Percentiles rank a stretch among this genome's conserved stretches.
These are phyloP conservation scores for Sinocyclocheilus grahami DNA, from an alignment of 2,113 vertebrate genomes.

Conservation along the genomic window DNA sequence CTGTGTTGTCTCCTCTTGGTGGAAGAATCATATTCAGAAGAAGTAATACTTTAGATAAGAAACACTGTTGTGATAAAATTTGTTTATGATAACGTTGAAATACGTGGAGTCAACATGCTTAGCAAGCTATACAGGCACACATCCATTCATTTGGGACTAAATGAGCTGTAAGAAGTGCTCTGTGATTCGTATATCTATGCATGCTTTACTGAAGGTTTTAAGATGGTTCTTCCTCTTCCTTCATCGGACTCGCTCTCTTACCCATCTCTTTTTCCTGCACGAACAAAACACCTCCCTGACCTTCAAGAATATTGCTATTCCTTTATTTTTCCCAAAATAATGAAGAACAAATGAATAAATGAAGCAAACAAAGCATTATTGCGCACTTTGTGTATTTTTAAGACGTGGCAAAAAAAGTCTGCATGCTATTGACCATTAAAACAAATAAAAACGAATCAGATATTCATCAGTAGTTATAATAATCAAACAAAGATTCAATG, in stretches of 20 bases:
- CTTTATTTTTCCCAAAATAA: constrained; percentile 58
- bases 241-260: constrained; percentile 46
- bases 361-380: constrained; percentile 58
- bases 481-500: constrained; percentile 16
- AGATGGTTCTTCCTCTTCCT: constrained; percentile 66
- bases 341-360: constrained; percentile 67
- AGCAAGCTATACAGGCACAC: constrained; percentile 57
- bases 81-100: neutral
- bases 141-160: constrained; percentile 37
- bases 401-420: constrained; percentile 5
- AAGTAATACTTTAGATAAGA: constrained; percentile 45
- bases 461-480: constrained; percentile 2
- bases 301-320: constrained; percentile 57
- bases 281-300: constrained; percentile 59
- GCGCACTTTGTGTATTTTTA: constrained; percentile 35
- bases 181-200: constrained; percentile 74
- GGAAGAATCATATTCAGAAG: constrained; percentile 70
- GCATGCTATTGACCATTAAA: constrained; percentile 7
- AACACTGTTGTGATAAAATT: neutral
- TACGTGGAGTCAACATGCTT: constrained; percentile 60
- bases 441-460: neutral
- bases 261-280: constrained; percentile 65
- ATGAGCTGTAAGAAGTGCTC: constrained; percentile 43
- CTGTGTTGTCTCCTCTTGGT: constrained; percentile 51
- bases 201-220: constrained; percentile 73